Evolutionary conservation across 2,888 invertebrate genomes (phyloP), one percentile per base, ranked within the genome.

Genomic region (Macaria notata): DNA sequence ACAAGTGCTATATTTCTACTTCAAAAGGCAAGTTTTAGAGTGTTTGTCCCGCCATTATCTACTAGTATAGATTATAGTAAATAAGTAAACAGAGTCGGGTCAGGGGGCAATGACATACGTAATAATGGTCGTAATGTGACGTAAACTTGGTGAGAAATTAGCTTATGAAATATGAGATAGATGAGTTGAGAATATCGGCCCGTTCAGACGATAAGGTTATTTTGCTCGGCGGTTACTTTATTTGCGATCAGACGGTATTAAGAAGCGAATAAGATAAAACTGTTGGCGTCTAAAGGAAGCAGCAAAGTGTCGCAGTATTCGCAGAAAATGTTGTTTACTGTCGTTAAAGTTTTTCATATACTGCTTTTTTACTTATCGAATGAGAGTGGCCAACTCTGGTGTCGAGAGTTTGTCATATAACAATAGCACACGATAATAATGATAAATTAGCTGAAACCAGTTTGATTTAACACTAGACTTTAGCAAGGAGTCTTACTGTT

Each of bases 71-170:
- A 66, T 66, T 64, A 62, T 72, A 69, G 63, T 65, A 66, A 59
- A 68, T 68, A 65, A 63, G 67, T 72, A 77, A 78, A 79, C 76
- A 79, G 69, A 73, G 71, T 75, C 46, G 63, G 83, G 82, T 83
- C 81, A 81, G 60, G 67, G 78, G 76, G 71, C 78, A 73, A 64
- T 69, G 68, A 65, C 72, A 73, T 73, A 78, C 76, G 80, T 76
- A 76, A 78, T 66, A 71, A 56, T 64, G 30, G 48, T 33, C 3
- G 61, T 4, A 41, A 41, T 63, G 66, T 76, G 70, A 76, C 73
- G 76, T 75, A 71, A 75, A 54, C 45, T 49, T 53, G 30, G 38
- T 55, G 44, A 60, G 64, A 62, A 57, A 60, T 59, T 57, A 39
- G 51, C 59, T 57, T 49, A 56, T 58, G 57, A 54, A 54, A 59